These are phyloP conservation scores for Gymnodraco acuticeps DNA, from an alignment of 2,797 vertebrate species.

Conservation along the genomic window DNA sequence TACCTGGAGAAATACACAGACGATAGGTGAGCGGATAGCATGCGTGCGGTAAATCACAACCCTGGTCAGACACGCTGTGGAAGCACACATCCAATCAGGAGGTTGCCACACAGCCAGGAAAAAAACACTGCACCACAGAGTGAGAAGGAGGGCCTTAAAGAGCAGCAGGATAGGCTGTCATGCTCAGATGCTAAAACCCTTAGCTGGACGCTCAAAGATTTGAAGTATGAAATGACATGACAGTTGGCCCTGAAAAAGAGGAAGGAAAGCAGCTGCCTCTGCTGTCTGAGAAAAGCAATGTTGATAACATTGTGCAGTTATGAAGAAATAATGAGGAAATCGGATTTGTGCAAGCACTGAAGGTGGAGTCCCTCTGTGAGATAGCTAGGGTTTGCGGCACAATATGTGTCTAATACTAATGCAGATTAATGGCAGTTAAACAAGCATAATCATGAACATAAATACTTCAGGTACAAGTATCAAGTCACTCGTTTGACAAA, in stretches of 20 bases:
- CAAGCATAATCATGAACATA: not conserved
- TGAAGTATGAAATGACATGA: conserved; percentile 10
- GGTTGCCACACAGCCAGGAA: not conserved
- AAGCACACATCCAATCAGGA: not conserved
- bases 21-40: not conserved
- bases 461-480: not conserved
- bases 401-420: not conserved
- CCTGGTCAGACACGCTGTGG: not conserved
- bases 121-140: not conserved
- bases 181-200: not conserved
- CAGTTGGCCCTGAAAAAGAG: conserved; percentile 36
- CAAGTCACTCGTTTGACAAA: not conserved
- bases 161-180: not conserved
- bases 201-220: not conserved
- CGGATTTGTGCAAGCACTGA: conserved; percentile 26
- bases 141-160: not conserved
- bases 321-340: conserved; percentile 52
- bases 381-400: not conserved
- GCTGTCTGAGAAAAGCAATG: conserved; percentile 3
- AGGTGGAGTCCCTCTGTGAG: not conserved
- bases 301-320: conserved; percentile 35
- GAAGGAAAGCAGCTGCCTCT: conserved; percentile 36
- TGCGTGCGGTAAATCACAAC: not conserved
- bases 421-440: not conserved
- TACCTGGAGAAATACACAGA: conserved; percentile 54